These are phyloP conservation scores for Rhea americana DNA, from an alignment of 2,113 vertebrate genomes.

Conservation along the genomic window DNA sequence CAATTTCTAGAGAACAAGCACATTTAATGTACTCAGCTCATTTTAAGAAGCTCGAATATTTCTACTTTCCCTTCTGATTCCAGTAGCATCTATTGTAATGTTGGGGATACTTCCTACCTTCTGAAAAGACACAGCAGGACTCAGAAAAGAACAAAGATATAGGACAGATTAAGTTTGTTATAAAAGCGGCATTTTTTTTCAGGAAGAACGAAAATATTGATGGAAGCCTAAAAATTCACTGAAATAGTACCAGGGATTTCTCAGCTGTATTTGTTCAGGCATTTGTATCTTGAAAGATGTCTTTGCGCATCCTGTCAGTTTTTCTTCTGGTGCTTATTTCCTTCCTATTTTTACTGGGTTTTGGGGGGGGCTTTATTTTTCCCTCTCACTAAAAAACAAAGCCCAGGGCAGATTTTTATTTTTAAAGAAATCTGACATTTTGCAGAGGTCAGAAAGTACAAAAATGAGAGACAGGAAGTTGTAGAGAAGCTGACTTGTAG, in stretches of 20 bases:
- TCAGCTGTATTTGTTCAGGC: background rate
- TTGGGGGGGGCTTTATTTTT: background rate
- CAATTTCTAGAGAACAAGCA: background rate
- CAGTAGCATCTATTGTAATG: background rate
- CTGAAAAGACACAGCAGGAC: background rate
- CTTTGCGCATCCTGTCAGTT: background rate
- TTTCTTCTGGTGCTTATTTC: background rate
- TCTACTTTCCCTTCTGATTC: background rate
- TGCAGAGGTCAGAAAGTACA: background rate
- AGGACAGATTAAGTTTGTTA: background rate
- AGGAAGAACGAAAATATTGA: background rate
- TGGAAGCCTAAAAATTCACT: background rate
- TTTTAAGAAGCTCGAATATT: background rate
- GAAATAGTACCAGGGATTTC: background rate
- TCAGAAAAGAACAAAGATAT: background rate
- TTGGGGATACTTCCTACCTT: background rate
- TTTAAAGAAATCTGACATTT: background rate
- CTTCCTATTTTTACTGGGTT: background rate
- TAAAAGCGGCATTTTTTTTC: background rate
- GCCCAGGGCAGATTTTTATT: background rate
- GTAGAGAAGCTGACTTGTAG: too few relatives aligned
- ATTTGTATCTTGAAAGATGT: background rate
- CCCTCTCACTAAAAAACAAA: background rate
- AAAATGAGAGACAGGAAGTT: background rate
- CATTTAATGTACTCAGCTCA: background rate